Evolutionary conservation across 2,888 invertebrate species (phyloP), one percentile per base, ranked within the genome.

Genomic region (Cantharis flavilabris): DNA sequence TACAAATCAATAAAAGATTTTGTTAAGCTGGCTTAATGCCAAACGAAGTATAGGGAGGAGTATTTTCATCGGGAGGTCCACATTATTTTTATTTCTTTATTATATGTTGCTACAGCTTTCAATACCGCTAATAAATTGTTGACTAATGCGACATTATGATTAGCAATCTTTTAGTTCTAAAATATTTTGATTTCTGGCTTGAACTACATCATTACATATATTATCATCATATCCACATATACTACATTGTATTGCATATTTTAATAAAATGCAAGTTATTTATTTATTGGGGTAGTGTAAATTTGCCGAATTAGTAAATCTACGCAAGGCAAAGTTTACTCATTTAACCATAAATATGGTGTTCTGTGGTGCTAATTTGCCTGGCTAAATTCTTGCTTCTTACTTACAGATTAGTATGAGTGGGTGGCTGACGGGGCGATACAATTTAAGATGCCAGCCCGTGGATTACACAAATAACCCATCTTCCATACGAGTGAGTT

Each of bases 401-500:
- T 90, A 90, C 90, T 94, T 93, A 90, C 94, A 97, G 96, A 94
- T 96, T 91, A 94, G 93, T 89, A 91, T 93, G 91, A 93, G 94
- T 88, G 98, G 98, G 89, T 98, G 98, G 98, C 93, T 97, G 90
- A 95, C 95, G 89, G 96, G 96, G 89, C 95, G 96, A 89, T 98
- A 98, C 93, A 97, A 94, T 91, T 94, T 95, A 91, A 94, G 94
- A 89, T 98, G 98, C 93, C 97, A 98, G 91, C 97, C 97, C 86
- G 97, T 98, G 89, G 97, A 98, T 93, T 96, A 97, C 93, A 95
- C 96, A 89, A 94, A 94, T 90, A 93, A 94, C 91, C 95, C 96
- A 88, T 93, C 94, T 91, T 96, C 97, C 86, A 90, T 97, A 90
- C 93, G 96, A 94, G 98, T 98, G 94, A 93, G 94, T 93, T 76